A percentile compares a stretch with the other conserved stretches of the same genome.
phyloP scores from a whole-genome alignment of 2,888 invertebrate genomes.

The Osedax fenrisi region DNA sequence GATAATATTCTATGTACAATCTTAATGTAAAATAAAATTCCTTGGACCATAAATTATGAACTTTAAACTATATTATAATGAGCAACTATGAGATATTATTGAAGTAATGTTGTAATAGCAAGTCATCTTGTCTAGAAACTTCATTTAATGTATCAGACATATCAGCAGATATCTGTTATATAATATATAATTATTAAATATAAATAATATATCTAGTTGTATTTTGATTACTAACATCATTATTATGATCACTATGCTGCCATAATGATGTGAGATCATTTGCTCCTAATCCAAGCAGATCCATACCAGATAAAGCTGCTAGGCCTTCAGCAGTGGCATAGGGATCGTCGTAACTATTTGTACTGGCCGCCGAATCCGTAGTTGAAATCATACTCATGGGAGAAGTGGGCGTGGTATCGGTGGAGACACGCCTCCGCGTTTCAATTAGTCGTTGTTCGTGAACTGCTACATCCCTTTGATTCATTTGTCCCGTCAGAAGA shows the following conservation, averaged over 20 bases:
- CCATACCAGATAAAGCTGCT: neutral
- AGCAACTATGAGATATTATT: constrained; percentile 20
- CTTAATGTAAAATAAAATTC: neutral
- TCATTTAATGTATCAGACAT: constrained; percentile 32
- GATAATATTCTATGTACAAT: neutral
- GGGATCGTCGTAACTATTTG: neutral
- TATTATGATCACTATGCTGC: neutral
- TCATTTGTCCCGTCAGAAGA: constrained; percentile 35
- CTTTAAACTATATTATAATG: neutral
- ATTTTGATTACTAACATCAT: neutral
- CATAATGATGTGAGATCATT: constrained; percentile 4
- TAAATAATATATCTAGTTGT: neutral
- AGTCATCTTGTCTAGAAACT: constrained; percentile 33
- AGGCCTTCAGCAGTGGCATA: neutral
- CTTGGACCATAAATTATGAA: neutral
- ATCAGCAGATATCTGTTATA: neutral
- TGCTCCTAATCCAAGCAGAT: neutral
- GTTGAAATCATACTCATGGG: neutral
- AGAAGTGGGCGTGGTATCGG: constrained; percentile 3
- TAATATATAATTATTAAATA: neutral
- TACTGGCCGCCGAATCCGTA: constrained; percentile 10
- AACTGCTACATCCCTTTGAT: constrained; percentile 30
- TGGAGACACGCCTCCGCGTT: constrained; percentile 8
- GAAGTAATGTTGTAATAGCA: constrained; percentile 34
- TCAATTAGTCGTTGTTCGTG: constrained; percentile 29